These are phyloP conservation scores for Sorex araneus DNA, from an alignment of 2,113 vertebrate genomes.

Conservation along the genomic window DNA sequence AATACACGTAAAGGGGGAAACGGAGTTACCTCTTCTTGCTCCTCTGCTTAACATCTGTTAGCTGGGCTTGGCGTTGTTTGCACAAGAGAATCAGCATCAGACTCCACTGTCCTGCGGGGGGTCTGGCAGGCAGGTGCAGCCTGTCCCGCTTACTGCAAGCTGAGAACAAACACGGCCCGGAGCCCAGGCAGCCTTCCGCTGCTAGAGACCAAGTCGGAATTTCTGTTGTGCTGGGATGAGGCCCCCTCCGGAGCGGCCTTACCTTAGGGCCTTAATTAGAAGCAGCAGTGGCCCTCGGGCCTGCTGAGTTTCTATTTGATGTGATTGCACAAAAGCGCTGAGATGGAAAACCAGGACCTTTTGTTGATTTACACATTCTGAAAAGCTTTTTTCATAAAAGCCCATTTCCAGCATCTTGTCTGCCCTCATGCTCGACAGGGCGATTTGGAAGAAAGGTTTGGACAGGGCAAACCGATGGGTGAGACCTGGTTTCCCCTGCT, in stretches of 20 bases:
- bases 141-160: slow-evolving; percentile 66
- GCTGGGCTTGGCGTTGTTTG: slow-evolving; percentile 47
- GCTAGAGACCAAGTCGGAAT: slow-evolving; percentile 61
- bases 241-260: slow-evolving; percentile 39
- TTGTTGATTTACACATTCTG: slow-evolving; percentile 73
- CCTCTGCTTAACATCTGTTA: slow-evolving; percentile 59
- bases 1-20: background rate
- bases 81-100: slow-evolving; percentile 57
- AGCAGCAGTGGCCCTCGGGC: slow-evolving; percentile 64
- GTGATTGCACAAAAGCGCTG: slow-evolving; percentile 61
- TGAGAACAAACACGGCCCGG: slow-evolving; percentile 75
- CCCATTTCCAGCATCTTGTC: slow-evolving; percentile 54
- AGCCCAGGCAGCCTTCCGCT: slow-evolving; percentile 48
- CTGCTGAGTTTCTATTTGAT: slow-evolving; percentile 78
- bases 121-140: slow-evolving; percentile 74
- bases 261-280: slow-evolving; percentile 81
- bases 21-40: background rate
- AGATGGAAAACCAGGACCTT: slow-evolving; percentile 66
- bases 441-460: slow-evolving; percentile 56
- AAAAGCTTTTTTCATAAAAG: slow-evolving; percentile 49
- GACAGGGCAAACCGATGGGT: slow-evolving; percentile 1
- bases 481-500: background rate
- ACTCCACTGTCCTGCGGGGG: slow-evolving; percentile 46
- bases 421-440: slow-evolving; percentile 43
- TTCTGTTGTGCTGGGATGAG: slow-evolving; percentile 61